phyloP scores from a whole-genome alignment of 92 coral and sea anemone genomes.

The Palythoa grandis region DNA sequence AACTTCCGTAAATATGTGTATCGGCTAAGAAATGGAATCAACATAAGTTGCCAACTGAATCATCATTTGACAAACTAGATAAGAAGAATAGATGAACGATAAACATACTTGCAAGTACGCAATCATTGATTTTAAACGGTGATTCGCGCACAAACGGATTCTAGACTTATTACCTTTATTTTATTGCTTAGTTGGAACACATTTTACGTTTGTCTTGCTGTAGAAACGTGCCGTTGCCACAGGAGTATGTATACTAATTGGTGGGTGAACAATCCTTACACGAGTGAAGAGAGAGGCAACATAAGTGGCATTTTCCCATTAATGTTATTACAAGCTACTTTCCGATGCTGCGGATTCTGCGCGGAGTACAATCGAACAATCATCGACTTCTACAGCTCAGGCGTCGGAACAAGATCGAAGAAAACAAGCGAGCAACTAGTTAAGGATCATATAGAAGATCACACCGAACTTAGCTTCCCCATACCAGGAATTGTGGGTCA shows the following conservation, averaged over 20 bases:
- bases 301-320: constrained; percentile 82
- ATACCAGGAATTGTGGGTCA: constrained; percentile 71
- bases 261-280: constrained; percentile 89
- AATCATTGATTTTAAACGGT: too few relatives aligned
- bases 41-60: too few relatives aligned
- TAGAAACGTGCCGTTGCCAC: constrained; percentile 94
- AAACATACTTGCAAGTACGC: too few relatives aligned
- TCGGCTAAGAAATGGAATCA: too few relatives aligned
- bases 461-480: constrained; percentile 79
- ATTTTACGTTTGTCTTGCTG: constrained; percentile 8
- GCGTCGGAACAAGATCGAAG: constrained; percentile 28
- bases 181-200: neutral
- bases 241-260: constrained; percentile 74
- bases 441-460: constrained; percentile 54
- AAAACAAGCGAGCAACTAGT: constrained; percentile 59
- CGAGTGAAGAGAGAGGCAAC: constrained; percentile 44
- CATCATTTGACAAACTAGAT: too few relatives aligned
- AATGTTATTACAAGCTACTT: constrained; percentile 59
- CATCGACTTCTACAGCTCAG: constrained; percentile 52
- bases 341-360: constrained; percentile 78
- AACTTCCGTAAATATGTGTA: too few relatives aligned
- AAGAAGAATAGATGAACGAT: too few relatives aligned
- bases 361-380: constrained; percentile 58
- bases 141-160: too few relatives aligned
- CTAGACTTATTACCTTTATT: neutral